Conservation (phyloP, 2,113 vertebrate genomes). For the Zosterops lateralis region DNA sequence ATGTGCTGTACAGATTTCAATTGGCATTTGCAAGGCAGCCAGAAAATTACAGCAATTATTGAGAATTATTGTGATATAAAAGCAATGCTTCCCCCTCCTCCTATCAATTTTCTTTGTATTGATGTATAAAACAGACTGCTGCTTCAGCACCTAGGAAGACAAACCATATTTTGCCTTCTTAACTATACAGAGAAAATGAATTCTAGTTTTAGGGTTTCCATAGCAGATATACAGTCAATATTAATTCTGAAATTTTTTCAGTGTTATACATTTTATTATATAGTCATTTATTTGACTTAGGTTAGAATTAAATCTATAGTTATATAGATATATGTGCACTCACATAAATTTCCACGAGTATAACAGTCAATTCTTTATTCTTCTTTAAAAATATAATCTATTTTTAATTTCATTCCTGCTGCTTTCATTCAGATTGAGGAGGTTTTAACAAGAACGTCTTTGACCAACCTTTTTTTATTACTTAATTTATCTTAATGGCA, state of each 20-base stretch:
- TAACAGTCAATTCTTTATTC: not conserved
- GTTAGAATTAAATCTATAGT: not conserved
- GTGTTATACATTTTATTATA: not conserved
- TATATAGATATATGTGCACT: not conserved
- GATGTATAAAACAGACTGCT: conserved; percentile 14
- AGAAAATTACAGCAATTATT: conserved; percentile 69
- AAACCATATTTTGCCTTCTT: not conserved
- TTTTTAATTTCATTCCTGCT: not conserved
- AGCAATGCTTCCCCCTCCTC: conserved; percentile 14
- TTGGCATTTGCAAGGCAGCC: conserved; percentile 29
- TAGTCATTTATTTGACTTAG: not conserved
- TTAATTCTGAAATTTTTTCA: not conserved
- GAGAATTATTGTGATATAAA: conserved; percentile 65
- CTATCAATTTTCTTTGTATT: conserved; percentile 37
- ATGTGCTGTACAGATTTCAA: conserved; percentile 11
- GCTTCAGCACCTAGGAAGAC: not conserved
- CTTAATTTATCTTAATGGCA: not conserved
- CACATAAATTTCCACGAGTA: not conserved
- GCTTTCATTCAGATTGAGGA: not conserved
- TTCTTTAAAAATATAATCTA: not conserved
- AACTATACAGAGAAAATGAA: not conserved
- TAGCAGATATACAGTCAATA: not conserved
- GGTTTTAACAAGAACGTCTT: not conserved
- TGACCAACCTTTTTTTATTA: not conserved
- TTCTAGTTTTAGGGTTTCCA: not conserved